A percentile compares a stretch with the other conserved stretches of the same genome.
Evolutionary conservation across 1,140 invertebrate genomes (phyloP).

Genomic region (Anastatus disparis): DNA sequence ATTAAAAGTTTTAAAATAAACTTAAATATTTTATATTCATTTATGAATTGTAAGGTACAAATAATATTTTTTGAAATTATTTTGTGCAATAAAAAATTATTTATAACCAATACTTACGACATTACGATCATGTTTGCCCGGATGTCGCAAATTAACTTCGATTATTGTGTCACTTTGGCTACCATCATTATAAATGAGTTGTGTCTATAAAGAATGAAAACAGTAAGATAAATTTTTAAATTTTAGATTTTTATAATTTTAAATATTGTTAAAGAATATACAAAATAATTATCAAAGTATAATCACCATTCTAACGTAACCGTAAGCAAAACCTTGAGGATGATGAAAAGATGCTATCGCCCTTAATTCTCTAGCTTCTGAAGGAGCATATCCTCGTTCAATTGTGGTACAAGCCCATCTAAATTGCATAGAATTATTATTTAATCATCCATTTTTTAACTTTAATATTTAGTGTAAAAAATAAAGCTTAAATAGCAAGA

Average conservation of each 20-base stretch:
- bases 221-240: no score
- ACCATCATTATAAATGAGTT: slow-evolving; percentile 87
- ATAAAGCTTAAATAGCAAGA: no score
- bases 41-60: not conserved
- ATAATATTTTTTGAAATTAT: not conserved
- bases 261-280: not conserved
- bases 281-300: not conserved
- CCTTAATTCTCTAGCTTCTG: slow-evolving; percentile 84
- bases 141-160: slow-evolving; percentile 87
- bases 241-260: no score
- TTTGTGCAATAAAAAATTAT: not conserved
- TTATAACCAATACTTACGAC: slow-evolving; percentile 68
- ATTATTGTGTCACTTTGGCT: slow-evolving; percentile 89
- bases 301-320: slow-evolving; percentile 85
- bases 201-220: slow-evolving; percentile 69
- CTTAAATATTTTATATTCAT: not conserved
- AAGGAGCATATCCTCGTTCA: slow-evolving; percentile 85
- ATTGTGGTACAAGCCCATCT: slow-evolving; percentile 88
- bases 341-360: slow-evolving; percentile 93
- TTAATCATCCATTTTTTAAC: no score
- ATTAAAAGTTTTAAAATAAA: slow-evolving; percentile 15
- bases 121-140: slow-evolving; percentile 84
- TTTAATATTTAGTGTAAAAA: no score
- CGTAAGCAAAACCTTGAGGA: slow-evolving; percentile 84
- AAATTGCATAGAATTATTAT: not conserved